These are phyloP conservation scores for Antennarius maculatus DNA, from an alignment of 2,797 vertebrate genomes.

Conservation along the genomic window DNA sequence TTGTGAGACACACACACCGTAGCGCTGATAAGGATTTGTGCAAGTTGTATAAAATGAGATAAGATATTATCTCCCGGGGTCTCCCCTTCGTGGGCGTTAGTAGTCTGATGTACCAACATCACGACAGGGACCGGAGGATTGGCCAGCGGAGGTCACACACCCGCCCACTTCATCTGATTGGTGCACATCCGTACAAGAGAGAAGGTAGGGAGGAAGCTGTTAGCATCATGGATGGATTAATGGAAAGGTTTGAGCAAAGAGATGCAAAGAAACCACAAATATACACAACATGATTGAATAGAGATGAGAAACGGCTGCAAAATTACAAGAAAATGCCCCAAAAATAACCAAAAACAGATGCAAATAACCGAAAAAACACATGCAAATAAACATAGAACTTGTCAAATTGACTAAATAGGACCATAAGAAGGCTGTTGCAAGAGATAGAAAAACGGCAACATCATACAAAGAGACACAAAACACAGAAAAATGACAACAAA, in stretches of 20 bases:
- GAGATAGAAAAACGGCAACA: too few relatives aligned
- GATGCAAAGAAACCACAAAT: not conserved
- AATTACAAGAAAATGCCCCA: too few relatives aligned
- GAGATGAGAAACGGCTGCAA: too few relatives aligned
- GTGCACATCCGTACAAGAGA: not conserved
- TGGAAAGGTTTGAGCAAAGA: not conserved
- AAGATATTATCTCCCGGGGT: conserved; percentile 59
- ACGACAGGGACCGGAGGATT: conserved; percentile 16
- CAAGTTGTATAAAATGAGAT: conserved; percentile 59
- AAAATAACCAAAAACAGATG: not conserved
- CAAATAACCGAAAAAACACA: too few relatives aligned
- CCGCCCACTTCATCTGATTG: conserved; percentile 3
- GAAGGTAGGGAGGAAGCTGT: conserved; percentile 9
- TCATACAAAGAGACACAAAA: too few relatives aligned
- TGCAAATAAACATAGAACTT: too few relatives aligned
- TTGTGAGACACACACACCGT: conserved; percentile 43
- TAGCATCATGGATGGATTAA: conserved; percentile 24
- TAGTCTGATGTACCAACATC: conserved; percentile 24
- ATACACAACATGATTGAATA: not conserved
- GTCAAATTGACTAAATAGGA: not conserved
- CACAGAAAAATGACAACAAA: too few relatives aligned
- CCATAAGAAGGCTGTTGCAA: too few relatives aligned
- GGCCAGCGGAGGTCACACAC: not conserved
- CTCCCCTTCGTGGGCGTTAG: conserved; percentile 16
- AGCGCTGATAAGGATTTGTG: conserved; percentile 58